Conservation (phyloP, 1,140 invertebrate species). For the Drosophila lacertosa region DNA sequence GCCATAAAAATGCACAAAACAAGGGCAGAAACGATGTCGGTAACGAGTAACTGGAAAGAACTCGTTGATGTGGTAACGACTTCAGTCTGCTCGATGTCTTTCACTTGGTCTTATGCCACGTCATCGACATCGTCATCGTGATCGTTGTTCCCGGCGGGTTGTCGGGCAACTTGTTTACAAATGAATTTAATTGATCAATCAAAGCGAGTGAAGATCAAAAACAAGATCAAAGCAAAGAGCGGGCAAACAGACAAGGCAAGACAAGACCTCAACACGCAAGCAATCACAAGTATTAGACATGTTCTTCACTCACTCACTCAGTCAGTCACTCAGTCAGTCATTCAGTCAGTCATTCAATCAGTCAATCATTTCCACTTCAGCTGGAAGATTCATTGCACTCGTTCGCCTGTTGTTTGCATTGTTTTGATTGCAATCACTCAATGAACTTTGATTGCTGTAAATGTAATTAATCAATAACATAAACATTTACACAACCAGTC, state of each 20-base stretch:
- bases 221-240: constrained; percentile 75
- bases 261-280: constrained; percentile 65
- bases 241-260: constrained; percentile 78
- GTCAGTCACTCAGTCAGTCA: constrained; percentile 39
- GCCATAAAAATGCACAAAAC: constrained; percentile 66
- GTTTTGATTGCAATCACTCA: constrained; percentile 79
- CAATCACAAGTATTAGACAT: constrained; percentile 67
- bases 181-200: constrained; percentile 83
- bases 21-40: constrained; percentile 1
- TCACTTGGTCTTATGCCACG: constrained; percentile 35
- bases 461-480: constrained; percentile 82
- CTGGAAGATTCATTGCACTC: constrained; percentile 69
- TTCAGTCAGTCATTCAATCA: constrained; percentile 26
- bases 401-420: constrained; percentile 26
- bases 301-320: constrained; percentile 52
- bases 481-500: constrained; percentile 69
- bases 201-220: constrained; percentile 82
- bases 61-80: not conserved
- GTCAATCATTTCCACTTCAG: constrained; percentile 46
- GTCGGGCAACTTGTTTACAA: constrained; percentile 71
- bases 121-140: constrained; percentile 40
- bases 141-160: no score
- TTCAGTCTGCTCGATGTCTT: not conserved
- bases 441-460: constrained; percentile 81
- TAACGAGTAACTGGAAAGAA: not conserved